Base-by-base conservation (phyloP, 2,888 invertebrate species). In the Polymixis lichenea region DNA sequence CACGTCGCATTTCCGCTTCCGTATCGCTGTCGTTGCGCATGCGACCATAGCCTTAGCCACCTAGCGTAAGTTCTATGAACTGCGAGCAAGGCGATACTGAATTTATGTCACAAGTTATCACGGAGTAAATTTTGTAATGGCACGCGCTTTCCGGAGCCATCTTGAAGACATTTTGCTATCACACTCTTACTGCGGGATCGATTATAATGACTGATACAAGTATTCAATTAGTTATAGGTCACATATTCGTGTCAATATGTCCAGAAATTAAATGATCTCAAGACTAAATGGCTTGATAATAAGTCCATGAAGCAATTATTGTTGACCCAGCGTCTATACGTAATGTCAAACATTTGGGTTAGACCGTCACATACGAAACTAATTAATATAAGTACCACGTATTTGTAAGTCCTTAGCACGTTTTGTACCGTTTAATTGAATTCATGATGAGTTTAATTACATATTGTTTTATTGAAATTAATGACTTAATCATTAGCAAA, bases 21-120 rank as follows among this genome's bases (percentile, higher is more conserved):
- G 70, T 77, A 46, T 70, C 80, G 77, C 87, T 75, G 61, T 32
- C 84, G 79, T 79, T 46, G 15, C 78, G 86, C 60, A 53, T 66
- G 61, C 19, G 70, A 82, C 87, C 80, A 28, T 75, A 46, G 72
- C 76, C 80, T 80, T 80, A 88, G 60, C 69, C 75, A 78, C 91
- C 91, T 90, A 93, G 91, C 90, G 91, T 90, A 93, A 94, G 95
- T 95, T 95, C 95, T 93, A 93, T 95, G 95, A 95, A 95, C 95
- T 94, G 92, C 90, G 87, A 84, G 87, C 88, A 86, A 88, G 87
- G 84, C 89, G 94, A 95, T 95, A 95, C 90, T 91, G 91, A 92
- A 95, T 95, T 94, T 94, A 93, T 95, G 96, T 95, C 96, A 95
- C 90, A 89, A 90, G 91, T 94, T 95, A 95, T 95, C 93, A 86